phyloP scores from a whole-genome alignment of 2,888 invertebrate species.

The Aleiodes testaceus region DNA sequence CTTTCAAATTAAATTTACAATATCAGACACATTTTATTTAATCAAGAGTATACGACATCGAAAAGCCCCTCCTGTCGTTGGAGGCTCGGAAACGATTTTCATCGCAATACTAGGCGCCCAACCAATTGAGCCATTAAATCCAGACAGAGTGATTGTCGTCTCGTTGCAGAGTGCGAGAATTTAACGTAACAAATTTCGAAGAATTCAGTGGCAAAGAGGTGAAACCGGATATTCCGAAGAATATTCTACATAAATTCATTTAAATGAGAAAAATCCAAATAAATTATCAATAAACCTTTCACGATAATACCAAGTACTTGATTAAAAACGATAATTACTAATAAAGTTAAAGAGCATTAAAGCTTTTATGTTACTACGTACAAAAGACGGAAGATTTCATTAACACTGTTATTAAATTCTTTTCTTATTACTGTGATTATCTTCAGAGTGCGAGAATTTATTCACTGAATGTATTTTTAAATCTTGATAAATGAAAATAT shows the following conservation, averaged over 20 bases:
- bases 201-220: too few relatives aligned
- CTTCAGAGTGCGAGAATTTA: background rate
- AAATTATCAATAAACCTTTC: too few relatives aligned
- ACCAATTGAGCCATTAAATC: slow-evolving; percentile 1
- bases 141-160: background rate
- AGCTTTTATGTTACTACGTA: background rate
- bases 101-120: slow-evolving; percentile 53
- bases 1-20: slow-evolving; percentile 69
- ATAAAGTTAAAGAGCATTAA: background rate
- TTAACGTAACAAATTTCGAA: too few relatives aligned
- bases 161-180: background rate
- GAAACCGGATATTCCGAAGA: too few relatives aligned
- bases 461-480: background rate
- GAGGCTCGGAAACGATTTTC: slow-evolving; percentile 61
- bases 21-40: slow-evolving; percentile 72
- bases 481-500: background rate
- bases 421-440: slow-evolving; percentile 31
- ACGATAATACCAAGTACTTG: too few relatives aligned
- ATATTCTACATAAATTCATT: too few relatives aligned
- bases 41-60: slow-evolving; percentile 57
- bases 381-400: slow-evolving; percentile 44
- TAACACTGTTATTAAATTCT: slow-evolving; percentile 46
- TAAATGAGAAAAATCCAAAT: too few relatives aligned
- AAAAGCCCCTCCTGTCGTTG: slow-evolving; percentile 49
- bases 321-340: too few relatives aligned